A percentile compares a stretch with the other conserved stretches of the same genome.
phyloP scores from a whole-genome alignment of 2,113 vertebrate genomes.

The Lonchura striata region DNA sequence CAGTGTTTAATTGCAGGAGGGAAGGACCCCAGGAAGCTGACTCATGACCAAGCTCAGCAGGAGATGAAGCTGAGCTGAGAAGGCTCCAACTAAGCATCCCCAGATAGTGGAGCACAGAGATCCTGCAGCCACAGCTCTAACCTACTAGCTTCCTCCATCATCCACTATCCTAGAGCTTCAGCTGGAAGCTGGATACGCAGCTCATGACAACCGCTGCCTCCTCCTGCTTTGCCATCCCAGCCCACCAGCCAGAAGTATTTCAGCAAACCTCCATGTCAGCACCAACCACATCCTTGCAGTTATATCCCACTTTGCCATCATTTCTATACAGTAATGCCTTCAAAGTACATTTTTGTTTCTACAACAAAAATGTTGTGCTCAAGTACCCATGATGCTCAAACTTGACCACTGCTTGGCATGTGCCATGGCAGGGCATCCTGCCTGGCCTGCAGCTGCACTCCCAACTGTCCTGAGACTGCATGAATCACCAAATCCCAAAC shows the following conservation, averaged over 20 bases:
- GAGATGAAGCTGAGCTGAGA: neutral
- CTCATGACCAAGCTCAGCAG: neutral
- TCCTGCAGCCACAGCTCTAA: neutral
- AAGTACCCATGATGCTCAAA: neutral
- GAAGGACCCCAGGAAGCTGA: neutral
- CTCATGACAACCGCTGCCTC: neutral
- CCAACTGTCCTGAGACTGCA: neutral
- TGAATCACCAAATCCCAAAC: neutral
- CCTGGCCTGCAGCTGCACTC: fast-evolving
- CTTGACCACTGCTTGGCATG: fast-evolving
- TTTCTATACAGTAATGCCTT: neutral
- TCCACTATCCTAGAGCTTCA: neutral
- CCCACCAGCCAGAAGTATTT: neutral
- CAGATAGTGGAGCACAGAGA: neutral
- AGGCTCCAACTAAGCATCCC: neutral
- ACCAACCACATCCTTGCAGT: neutral
- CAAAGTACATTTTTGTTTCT: neutral
- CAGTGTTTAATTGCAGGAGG: neutral
- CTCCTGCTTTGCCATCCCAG: neutral
- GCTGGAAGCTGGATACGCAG: neutral
- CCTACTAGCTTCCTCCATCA: neutral
- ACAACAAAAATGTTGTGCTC: neutral
- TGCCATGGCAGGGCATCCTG: neutral
- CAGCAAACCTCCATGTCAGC: neutral
- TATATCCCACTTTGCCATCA: neutral